phyloP scores from a whole-genome alignment of 2,797 vertebrate genomes.

The Helicolenus hilgendorfi region DNA sequence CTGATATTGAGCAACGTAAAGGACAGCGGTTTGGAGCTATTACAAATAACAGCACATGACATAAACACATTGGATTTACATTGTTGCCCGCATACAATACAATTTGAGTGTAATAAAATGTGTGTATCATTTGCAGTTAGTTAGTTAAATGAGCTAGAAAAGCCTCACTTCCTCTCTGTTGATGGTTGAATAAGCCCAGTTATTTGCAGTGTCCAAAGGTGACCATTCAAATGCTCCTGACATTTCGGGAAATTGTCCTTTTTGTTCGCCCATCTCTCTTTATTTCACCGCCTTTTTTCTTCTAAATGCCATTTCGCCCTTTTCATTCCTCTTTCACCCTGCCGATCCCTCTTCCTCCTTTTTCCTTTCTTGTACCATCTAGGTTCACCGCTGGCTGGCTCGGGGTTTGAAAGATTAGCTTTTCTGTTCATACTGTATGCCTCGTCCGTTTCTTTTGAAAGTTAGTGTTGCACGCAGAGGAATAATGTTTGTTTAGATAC shows the following conservation, averaged over 20 bases:
- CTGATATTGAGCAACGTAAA: neutral
- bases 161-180: slow-evolving; percentile 19
- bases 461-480: neutral
- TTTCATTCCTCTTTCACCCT: slow-evolving; percentile 40
- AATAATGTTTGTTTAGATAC: fast-evolving
- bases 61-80: neutral
- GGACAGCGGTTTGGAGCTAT: neutral
- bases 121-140: neutral
- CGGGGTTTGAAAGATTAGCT: slow-evolving; percentile 8
- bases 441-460: slow-evolving; percentile 7
- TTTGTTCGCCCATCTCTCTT: slow-evolving; percentile 61
- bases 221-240: slow-evolving; percentile 70
- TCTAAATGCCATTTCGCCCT: slow-evolving; percentile 72
- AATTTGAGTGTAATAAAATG: neutral
- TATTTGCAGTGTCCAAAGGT: slow-evolving; percentile 59
- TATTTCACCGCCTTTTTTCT: slow-evolving; percentile 46
- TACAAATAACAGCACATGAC: neutral
- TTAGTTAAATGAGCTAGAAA: neutral
- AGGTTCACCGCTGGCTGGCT: neutral
- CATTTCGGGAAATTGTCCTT: slow-evolving; percentile 76
- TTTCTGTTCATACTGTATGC: neutral
- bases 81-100: neutral
- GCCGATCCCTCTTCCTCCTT: slow-evolving; percentile 22
- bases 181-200: slow-evolving; percentile 27
- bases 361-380: slow-evolving; percentile 23